phyloP scores from a whole-genome alignment of 2,797 vertebrate species.

The Acanthurus lineatus region DNA sequence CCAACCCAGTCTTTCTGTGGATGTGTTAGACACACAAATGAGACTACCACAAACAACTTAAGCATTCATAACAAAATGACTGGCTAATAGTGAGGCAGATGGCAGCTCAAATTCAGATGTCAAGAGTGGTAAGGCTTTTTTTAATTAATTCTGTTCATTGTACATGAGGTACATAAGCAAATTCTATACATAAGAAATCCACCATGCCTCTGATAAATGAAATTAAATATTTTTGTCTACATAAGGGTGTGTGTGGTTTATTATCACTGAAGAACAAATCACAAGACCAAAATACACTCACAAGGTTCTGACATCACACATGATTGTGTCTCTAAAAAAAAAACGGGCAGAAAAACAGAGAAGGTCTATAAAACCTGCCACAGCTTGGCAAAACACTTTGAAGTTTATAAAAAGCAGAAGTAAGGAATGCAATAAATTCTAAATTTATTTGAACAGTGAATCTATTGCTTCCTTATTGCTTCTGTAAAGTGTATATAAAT shows the following conservation, averaged over 20 bases:
- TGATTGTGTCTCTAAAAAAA: constrained; percentile 20
- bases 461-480: constrained; percentile 18
- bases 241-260: constrained; percentile 11
- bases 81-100: constrained; percentile 32
- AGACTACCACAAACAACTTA: constrained; percentile 28
- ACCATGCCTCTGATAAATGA: constrained; percentile 12
- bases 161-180: constrained; percentile 4
- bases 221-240: constrained; percentile 32
- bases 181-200: background rate
- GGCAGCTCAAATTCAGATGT: constrained; percentile 8
- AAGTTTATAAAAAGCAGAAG: constrained; percentile 26
- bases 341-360: constrained; percentile 12
- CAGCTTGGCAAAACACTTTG: constrained; percentile 47
- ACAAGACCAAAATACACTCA: constrained; percentile 37
- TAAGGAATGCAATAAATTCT: constrained; percentile 21
- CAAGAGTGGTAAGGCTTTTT: constrained; percentile 4
- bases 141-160: background rate
- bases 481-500: constrained; percentile 19
- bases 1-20: constrained; percentile 17
- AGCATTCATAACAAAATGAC: constrained; percentile 21
- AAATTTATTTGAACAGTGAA: constrained; percentile 5
- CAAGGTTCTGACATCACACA: constrained; percentile 41
- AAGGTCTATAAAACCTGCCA: constrained; percentile 28
- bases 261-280: constrained; percentile 35
- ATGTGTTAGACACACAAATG: constrained; percentile 25